Conservation (phyloP, 2,888 invertebrate species). For the Sturmia bella region DNA sequence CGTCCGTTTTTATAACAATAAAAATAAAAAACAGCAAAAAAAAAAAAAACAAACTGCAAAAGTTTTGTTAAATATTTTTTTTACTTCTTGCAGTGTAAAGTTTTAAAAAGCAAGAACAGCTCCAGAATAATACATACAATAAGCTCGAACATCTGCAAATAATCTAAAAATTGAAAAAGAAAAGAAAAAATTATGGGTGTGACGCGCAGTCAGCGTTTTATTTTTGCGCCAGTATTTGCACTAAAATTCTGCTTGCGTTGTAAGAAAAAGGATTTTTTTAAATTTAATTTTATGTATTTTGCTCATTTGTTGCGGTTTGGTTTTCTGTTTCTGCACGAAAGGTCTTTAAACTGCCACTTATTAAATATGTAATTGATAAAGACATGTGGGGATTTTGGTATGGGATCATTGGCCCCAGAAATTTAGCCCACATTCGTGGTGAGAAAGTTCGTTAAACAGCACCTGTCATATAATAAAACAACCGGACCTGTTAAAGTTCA, state of each 20-base stretch:
- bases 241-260: slow-evolving; percentile 37
- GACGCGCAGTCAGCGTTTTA: slow-evolving; percentile 51
- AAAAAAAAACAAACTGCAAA: slow-evolving; percentile 23
- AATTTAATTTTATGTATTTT: background rate
- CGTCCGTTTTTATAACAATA: slow-evolving; percentile 54
- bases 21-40: slow-evolving; percentile 27
- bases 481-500: too few relatives aligned
- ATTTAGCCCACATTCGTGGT: background rate
- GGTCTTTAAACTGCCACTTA: slow-evolving; percentile 52
- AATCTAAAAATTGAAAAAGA: slow-evolving; percentile 35
- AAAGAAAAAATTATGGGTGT: slow-evolving; percentile 53
- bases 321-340: slow-evolving; percentile 28
- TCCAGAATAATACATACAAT: background rate
- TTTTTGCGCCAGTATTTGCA: slow-evolving; percentile 34
- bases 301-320: slow-evolving; percentile 41
- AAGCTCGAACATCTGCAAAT: slow-evolving; percentile 54
- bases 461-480: too few relatives aligned
- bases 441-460: background rate
- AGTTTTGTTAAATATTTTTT: slow-evolving; percentile 34
- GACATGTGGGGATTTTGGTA: slow-evolving; percentile 11
- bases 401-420: slow-evolving; percentile 42
- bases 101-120: background rate
- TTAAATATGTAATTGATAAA: slow-evolving; percentile 39
- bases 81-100: slow-evolving; percentile 30
- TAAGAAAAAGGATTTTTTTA: slow-evolving; percentile 39